These are phyloP conservation scores for Protobothrops mucrosquamatus DNA, from an alignment of 2,113 vertebrate genomes.

Conservation along the genomic window DNA sequence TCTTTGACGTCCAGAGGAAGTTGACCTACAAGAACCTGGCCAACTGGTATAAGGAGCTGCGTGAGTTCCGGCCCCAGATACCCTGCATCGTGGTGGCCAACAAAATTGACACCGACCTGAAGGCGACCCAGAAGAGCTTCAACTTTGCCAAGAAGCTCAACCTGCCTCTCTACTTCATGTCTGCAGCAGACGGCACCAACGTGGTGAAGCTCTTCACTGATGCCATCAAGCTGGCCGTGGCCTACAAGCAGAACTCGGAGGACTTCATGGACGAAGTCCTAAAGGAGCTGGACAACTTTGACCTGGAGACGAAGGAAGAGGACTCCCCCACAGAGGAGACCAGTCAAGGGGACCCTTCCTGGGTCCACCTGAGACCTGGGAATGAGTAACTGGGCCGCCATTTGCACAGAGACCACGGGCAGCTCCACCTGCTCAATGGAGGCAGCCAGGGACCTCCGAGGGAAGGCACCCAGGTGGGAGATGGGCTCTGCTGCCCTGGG, in stretches of 20 bases:
- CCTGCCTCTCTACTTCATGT: too few species aligned
- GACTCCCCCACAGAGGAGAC: constrained; percentile 62
- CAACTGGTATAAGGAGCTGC: constrained; percentile 89
- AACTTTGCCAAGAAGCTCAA: too few species aligned
- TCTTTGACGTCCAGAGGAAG: constrained; percentile 95
- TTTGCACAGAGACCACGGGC: neutral
- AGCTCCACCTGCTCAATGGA: neutral
- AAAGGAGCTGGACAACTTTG: too few species aligned
- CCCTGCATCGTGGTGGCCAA: constrained; percentile 94
- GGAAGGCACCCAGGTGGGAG: neutral
- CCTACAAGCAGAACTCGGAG: too few species aligned
- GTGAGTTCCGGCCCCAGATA: constrained; percentile 91
- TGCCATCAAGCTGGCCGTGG: too few species aligned
- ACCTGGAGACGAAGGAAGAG: constrained; percentile 76
- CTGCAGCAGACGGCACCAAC: too few species aligned
- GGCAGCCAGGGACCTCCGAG: neutral
- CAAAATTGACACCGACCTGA: too few species aligned
- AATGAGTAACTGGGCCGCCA: neutral
- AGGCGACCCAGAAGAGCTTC: too few species aligned
- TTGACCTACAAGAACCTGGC: constrained; percentile 90
- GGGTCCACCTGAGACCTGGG: constrained; percentile 30
- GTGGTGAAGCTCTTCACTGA: too few species aligned
- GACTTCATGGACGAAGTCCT: too few species aligned
- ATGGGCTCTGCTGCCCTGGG: neutral
- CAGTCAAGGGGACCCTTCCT: neutral